Evolutionary conservation across 2,113 vertebrate genomes (phyloP).

Genomic region (Prietella phreatophila): DNA sequence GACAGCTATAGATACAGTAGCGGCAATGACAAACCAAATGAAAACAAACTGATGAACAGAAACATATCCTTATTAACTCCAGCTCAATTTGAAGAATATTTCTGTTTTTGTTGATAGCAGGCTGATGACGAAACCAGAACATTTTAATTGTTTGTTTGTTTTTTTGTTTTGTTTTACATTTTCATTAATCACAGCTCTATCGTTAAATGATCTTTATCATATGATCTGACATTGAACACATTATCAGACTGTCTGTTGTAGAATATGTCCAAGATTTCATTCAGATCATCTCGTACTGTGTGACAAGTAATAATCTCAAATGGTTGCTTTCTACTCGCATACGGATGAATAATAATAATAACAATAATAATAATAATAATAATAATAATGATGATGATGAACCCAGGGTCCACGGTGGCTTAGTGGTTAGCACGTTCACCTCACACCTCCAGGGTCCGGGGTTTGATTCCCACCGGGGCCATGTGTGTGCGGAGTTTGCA

Average conservation of each 20-base stretch:
- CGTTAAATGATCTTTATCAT: not conserved
- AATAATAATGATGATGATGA: no score
- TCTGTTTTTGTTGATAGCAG: not conserved
- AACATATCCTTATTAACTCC: not conserved
- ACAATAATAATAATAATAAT: not conserved
- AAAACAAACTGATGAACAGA: not conserved
- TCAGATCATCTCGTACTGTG: not conserved
- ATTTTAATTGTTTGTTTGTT: not conserved
- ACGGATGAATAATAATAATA: not conserved
- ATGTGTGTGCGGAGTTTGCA: no score
- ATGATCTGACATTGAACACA: not conserved
- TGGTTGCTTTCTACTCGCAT: not conserved
- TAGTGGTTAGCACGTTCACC: no score
- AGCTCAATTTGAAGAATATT: not conserved
- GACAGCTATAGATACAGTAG: not conserved
- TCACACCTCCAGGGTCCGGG: no score
- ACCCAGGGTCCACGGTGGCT: no score
- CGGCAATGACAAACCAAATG: not conserved
- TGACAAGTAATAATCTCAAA: not conserved
- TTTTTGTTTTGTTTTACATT: not conserved
- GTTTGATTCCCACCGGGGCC: no score
- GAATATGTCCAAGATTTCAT: not conserved
- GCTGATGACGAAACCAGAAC: not conserved
- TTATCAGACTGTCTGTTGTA: not conserved
- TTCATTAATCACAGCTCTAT: not conserved